These are phyloP conservation scores for Solenopsis invicta DNA, from an alignment of 1,140 invertebrate genomes.

Conservation along the genomic window DNA sequence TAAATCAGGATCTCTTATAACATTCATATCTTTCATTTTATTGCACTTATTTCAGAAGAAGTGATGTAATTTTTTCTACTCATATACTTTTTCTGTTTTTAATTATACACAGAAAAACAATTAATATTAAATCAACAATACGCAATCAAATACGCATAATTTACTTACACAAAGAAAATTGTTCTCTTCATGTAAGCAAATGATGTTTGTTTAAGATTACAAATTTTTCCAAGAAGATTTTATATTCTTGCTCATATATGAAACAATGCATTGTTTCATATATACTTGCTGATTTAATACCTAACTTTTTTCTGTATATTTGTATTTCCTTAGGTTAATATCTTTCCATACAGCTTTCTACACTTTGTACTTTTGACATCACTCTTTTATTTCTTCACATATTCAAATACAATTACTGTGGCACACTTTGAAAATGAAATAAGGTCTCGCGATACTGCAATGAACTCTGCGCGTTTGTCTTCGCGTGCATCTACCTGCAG, in stretches of 20 bases:
- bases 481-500: slow-evolving; percentile 8
- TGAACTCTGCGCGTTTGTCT: neutral
- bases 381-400: neutral
- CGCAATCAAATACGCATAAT: too few species aligned
- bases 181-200: too few species aligned
- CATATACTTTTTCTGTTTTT: neutral
- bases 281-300: too few species aligned
- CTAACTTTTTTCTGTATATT: neutral
- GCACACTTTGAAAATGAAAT: neutral
- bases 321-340: neutral
- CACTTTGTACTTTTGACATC: neutral
- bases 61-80: neutral
- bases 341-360: neutral
- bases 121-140: too few species aligned
- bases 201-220: too few species aligned
- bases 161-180: too few species aligned
- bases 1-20: neutral
- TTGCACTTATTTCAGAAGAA: neutral
- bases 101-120: too few species aligned
- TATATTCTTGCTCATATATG: too few species aligned
- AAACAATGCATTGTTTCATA: too few species aligned
- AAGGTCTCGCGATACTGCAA: neutral
- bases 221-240: too few species aligned
- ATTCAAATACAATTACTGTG: neutral
- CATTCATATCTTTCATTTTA: neutral